Evolutionary conservation across 2,888 invertebrate species (phyloP).

Genomic region (Eilema depressum): DNA sequence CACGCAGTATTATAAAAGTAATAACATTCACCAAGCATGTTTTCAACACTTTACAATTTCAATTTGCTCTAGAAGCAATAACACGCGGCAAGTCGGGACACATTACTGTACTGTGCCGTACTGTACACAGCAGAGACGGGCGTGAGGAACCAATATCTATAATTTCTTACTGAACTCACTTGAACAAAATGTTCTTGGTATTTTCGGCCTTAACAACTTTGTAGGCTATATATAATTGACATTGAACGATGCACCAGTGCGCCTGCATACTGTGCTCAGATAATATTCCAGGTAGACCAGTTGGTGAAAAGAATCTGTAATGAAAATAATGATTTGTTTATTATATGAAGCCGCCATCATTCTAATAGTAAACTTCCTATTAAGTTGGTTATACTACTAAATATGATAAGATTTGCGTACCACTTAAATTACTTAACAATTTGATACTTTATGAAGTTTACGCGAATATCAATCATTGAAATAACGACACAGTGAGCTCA

Average conservation of each 20-base stretch:
- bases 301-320: no score
- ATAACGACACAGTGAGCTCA: no score
- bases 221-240: not conserved
- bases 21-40: not conserved
- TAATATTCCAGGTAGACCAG: no score
- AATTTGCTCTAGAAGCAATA: constrained; percentile 12
- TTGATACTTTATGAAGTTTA: no score
- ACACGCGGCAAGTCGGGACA: not conserved
- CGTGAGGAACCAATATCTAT: not conserved
- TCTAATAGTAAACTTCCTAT: no score
- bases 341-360: no score
- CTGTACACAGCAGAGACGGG: not conserved
- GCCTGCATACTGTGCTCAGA: no score
- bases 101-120: constrained; percentile 5
- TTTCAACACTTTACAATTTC: constrained; percentile 4
- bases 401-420: no score
- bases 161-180: not conserved
- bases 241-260: not conserved
- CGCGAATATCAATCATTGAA: no score
- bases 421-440: no score
- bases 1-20: not conserved
- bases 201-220: not conserved
- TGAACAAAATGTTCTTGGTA: not conserved
- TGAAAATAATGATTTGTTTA: no score
- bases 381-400: no score